Percentiles rank a stretch among this genome's conserved stretches.
These are phyloP conservation scores for Lycophotia porphyrea DNA, from an alignment of 2,888 invertebrate species.

Conservation along the genomic window DNA sequence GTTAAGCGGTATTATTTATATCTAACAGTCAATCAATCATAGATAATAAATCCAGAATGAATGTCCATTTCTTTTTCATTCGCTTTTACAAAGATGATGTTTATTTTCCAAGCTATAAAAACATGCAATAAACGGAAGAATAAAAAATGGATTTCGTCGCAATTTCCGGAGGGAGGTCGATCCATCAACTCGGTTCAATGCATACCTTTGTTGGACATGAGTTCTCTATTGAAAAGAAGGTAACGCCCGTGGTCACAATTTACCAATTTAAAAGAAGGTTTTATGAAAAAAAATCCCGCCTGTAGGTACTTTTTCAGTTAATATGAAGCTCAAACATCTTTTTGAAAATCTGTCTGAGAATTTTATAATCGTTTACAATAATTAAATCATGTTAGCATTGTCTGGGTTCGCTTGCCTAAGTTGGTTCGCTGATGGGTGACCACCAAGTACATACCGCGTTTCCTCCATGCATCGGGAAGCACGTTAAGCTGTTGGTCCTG, in stretches of 20 bases:
- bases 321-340: not conserved
- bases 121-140: constrained; percentile 51
- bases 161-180: constrained; percentile 47
- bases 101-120: constrained; percentile 47
- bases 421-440: too few relatives aligned
- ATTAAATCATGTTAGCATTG: too few relatives aligned
- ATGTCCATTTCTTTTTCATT: constrained; percentile 35
- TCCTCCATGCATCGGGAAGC: too few relatives aligned
- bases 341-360: not conserved
- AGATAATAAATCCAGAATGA: constrained; percentile 7
- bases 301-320: not conserved
- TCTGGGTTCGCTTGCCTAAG: too few relatives aligned
- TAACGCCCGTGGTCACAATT: constrained; percentile 31
- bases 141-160: constrained; percentile 49
- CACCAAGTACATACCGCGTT: too few relatives aligned
- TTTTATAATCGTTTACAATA: not conserved
- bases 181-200: constrained; percentile 48
- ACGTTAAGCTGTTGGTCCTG: too few relatives aligned
- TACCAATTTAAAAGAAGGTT: constrained; percentile 17
- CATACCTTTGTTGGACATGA: constrained; percentile 45
- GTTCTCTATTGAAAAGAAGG: constrained; percentile 47
- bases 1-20: not conserved
- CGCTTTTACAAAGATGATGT: constrained; percentile 29
- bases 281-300: not conserved
- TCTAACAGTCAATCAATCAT: not conserved